phyloP scores from a whole-genome alignment of 2,888 invertebrate genomes.

The Drosophila crucigera region DNA sequence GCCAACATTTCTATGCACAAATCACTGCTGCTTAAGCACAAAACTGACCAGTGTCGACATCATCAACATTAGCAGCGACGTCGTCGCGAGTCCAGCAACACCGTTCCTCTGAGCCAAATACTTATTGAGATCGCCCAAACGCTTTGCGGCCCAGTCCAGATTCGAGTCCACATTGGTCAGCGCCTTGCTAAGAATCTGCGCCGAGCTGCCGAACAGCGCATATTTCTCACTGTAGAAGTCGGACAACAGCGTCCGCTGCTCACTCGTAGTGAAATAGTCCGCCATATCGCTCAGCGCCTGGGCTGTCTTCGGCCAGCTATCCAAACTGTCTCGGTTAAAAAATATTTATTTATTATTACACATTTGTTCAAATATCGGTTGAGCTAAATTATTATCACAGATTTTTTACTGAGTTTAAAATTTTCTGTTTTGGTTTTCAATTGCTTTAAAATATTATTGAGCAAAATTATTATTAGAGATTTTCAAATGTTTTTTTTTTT shows the following conservation, averaged over 20 bases:
- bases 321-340: conserved; percentile 54
- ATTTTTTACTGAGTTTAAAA: not conserved
- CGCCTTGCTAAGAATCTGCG: conserved; percentile 57
- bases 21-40: conserved; percentile 38
- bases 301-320: conserved; percentile 67
- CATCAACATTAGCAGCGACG: conserved; percentile 16
- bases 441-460: not conserved
- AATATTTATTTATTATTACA: not conserved
- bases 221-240: conserved; percentile 58
- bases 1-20: conserved; percentile 17
- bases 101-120: conserved; percentile 63
- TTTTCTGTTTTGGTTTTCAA: not conserved
- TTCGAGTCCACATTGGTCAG: conserved; percentile 72
- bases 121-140: conserved; percentile 58
- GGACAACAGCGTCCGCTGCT: conserved; percentile 59
- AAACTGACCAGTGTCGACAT: conserved; percentile 33
- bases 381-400: not conserved
- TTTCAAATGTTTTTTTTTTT: not conserved
- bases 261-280: conserved; percentile 68
- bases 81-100: conserved; percentile 34
- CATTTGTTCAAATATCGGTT: conserved; percentile 17
- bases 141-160: conserved; percentile 76
- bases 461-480: not conserved
- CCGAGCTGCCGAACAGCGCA: conserved; percentile 60
- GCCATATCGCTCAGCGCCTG: conserved; percentile 65